Conservation (phyloP, 2,797 vertebrate genomes). For the Etheostoma nigrum region DNA sequence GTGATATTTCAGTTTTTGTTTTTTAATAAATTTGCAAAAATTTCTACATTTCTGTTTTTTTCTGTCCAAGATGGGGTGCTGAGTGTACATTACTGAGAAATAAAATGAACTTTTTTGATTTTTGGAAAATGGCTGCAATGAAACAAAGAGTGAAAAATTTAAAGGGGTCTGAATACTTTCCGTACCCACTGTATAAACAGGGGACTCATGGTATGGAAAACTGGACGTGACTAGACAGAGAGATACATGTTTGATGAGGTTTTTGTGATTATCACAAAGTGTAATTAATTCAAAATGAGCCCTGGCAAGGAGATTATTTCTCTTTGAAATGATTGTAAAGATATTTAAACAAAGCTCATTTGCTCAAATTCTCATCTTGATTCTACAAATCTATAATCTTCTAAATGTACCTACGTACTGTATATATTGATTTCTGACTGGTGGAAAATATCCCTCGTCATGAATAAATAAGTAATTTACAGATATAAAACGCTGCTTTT, state of each 20-base stretch:
- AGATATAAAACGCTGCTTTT: conserved; percentile 30
- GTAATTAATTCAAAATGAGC: background rate
- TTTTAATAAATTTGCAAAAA: too few species aligned
- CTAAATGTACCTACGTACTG: conserved; percentile 25
- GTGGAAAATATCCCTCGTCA: conserved; percentile 28
- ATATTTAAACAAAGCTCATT: background rate
- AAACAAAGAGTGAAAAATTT: too few species aligned
- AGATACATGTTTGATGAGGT: background rate
- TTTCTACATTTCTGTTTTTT: too few species aligned
- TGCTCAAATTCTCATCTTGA: background rate
- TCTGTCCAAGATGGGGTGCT: too few species aligned
- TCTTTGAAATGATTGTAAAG: conserved; percentile 19
- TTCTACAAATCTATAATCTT: conserved; percentile 13
- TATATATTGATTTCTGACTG: conserved; percentile 44
- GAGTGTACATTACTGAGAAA: too few species aligned
- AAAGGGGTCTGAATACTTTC: too few species aligned
- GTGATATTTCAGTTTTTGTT: too few species aligned
- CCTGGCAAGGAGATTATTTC: background rate
- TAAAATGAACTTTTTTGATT: too few species aligned
- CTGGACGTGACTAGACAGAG: background rate
- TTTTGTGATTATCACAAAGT: background rate
- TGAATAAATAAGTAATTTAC: conserved; percentile 40
- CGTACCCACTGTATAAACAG: too few species aligned
- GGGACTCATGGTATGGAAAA: background rate
- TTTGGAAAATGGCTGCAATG: too few species aligned